phyloP scores from a whole-genome alignment of 2,888 invertebrate species.

The Taphrorychus bicolor region DNA sequence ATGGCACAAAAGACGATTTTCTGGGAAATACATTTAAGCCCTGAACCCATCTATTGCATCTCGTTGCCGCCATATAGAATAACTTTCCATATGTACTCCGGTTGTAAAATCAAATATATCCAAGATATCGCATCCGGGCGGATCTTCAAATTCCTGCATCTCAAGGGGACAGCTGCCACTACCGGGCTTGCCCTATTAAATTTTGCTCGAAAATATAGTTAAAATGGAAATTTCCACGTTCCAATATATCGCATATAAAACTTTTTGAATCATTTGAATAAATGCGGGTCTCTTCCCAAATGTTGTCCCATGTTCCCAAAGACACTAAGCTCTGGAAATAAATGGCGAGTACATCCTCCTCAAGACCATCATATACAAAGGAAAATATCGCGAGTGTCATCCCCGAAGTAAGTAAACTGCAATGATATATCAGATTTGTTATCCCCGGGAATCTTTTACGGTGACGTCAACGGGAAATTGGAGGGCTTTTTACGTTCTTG shows the following conservation, averaged over 20 bases:
- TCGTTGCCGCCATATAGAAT: constrained; percentile 3
- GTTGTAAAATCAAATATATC: constrained; percentile 18
- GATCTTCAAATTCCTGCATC: constrained; percentile 15
- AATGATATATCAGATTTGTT: constrained; percentile 4
- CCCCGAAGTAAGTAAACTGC: background rate
- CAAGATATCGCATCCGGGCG: constrained; percentile 16
- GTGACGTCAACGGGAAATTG: background rate
- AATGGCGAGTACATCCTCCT: too few relatives aligned
- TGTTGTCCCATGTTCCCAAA: too few relatives aligned
- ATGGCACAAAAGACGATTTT: background rate
- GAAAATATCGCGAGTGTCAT: background rate
- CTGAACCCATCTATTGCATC: background rate
- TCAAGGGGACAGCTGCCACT: constrained; percentile 8
- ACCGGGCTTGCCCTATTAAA: constrained; percentile 16
- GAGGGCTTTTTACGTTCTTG: background rate
- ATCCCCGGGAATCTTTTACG: background rate
- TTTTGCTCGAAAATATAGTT: constrained; percentile 18
- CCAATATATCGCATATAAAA: too few relatives aligned
- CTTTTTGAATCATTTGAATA: too few relatives aligned
- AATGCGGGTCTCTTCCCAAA: too few relatives aligned
- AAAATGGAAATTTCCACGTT: background rate
- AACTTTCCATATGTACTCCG: constrained; percentile 3
- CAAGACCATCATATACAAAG: too few relatives aligned
- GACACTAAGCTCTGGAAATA: too few relatives aligned
- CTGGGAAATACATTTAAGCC: background rate